Base-by-base conservation (phyloP, 2,797 vertebrate genomes). In the Champsocephalus esox region DNA sequence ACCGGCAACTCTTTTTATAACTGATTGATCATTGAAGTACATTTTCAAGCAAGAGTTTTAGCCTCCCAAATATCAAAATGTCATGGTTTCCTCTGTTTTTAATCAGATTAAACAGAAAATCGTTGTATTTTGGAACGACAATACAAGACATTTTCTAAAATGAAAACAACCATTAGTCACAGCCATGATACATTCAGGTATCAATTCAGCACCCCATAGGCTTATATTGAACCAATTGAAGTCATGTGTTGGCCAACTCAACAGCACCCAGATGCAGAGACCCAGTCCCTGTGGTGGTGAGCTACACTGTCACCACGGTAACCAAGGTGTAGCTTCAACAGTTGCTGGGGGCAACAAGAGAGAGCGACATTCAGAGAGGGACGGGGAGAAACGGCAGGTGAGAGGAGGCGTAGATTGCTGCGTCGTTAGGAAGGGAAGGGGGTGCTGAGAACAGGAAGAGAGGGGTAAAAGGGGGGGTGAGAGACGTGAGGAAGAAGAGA, bases 271-370 rank as follows among this genome's bases (percentile, higher is more conserved):
- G 77, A 87, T 86, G 21, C 67, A 34, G 77, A 81, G 50, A 81
- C 64, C 72, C 44, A 62, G 84, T 83, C 83, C 82, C 83, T 59
- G 21, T 84, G 87, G 81, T 83, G 51, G 54, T 81, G 78, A 83
- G 80, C 73, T 80, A 80, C 57, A 63, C 83, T 13, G 58, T 94
- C 73, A 49, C 91, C 75, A 84, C 52, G 66, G 87, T 83, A 93
- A 94, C 92, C 87, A 88, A 87, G 88, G 91, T 92, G 91, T 90
- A 92, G 90, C 92, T 92, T 91, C 77, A 70, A 79, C 66, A 77
- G 89, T 91, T 91, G 86, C 87, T 38, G 55, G 17, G 80, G 83
- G 81, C 81, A 88, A 91, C 91, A 66, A 58, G 74, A 75, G 65
- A 82, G 83, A 86, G 59, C 16, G 21, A 70, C 68, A 44, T 17